These are phyloP conservation scores for Leptinotarsa defecta DNA, from an alignment of 1,140 invertebrate genomes.

Conservation along the genomic window DNA sequence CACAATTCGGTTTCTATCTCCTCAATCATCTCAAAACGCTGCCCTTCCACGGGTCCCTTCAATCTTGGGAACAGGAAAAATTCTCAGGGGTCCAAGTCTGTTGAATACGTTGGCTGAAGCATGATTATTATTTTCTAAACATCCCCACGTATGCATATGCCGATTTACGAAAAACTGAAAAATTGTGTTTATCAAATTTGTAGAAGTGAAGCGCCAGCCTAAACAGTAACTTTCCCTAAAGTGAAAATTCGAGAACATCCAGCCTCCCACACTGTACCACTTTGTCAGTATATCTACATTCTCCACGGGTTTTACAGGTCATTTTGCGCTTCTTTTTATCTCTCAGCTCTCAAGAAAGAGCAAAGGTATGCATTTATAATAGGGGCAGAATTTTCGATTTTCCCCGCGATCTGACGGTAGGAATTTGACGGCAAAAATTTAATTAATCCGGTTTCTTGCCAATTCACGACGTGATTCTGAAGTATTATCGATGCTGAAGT, in stretches of 20 bases:
- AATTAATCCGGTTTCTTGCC: neutral
- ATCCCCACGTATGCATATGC: no score
- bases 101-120: no score
- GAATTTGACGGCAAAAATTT: conserved; percentile 5
- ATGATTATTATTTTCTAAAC: no score
- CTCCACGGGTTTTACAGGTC: neutral
- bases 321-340: conserved; percentile 3
- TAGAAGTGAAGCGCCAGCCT: no score
- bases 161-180: no score
- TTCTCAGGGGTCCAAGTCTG: no score
- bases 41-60: no score
- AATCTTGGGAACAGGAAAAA: no score
- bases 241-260: neutral
- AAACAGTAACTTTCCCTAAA: no score
- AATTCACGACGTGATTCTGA: neutral
- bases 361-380: neutral
- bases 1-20: no score
- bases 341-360: neutral
- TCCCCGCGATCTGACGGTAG: neutral
- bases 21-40: no score
- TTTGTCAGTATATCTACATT: conserved; percentile 8
- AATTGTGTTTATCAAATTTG: no score
- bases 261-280: neutral
- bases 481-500: neutral
- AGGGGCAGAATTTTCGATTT: neutral